phyloP scores from a whole-genome alignment of 2,113 vertebrate species.

The Acanthisitta chloris region DNA sequence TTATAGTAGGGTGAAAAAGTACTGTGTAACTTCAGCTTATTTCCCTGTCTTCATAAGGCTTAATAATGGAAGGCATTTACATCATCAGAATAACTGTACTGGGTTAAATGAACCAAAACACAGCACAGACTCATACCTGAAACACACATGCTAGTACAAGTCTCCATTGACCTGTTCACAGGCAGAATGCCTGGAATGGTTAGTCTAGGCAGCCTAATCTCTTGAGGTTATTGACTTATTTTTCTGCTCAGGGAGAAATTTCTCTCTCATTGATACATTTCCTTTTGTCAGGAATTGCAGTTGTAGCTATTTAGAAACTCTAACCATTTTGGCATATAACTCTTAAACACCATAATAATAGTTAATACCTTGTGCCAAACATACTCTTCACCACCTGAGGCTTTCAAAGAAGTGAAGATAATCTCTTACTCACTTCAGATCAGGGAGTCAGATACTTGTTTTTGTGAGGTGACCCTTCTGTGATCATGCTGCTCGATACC shows the following conservation, averaged over 20 bases:
- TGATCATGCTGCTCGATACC: background rate
- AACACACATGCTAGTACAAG: background rate
- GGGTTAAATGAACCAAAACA: background rate
- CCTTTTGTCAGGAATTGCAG: background rate
- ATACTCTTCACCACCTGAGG: background rate
- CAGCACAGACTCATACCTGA: fast-evolving
- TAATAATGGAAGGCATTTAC: background rate
- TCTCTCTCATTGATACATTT: background rate
- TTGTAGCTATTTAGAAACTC: background rate
- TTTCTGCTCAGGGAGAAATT: background rate
- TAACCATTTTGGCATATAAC: background rate
- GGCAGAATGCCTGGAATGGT: background rate
- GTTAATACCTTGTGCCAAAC: background rate
- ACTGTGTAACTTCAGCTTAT: background rate
- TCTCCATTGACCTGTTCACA: background rate
- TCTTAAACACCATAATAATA: background rate
- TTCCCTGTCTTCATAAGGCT: background rate
- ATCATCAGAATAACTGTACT: background rate
- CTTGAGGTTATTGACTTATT: background rate
- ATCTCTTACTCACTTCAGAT: background rate
- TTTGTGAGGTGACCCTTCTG: background rate
- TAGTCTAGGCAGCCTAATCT: background rate
- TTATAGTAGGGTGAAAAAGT: background rate
- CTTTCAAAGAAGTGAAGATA: background rate
- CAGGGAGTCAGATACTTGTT: background rate